These are phyloP conservation scores for Ceraclea dissimilis DNA, from an alignment of 2,888 invertebrate species.

Conservation along the genomic window DNA sequence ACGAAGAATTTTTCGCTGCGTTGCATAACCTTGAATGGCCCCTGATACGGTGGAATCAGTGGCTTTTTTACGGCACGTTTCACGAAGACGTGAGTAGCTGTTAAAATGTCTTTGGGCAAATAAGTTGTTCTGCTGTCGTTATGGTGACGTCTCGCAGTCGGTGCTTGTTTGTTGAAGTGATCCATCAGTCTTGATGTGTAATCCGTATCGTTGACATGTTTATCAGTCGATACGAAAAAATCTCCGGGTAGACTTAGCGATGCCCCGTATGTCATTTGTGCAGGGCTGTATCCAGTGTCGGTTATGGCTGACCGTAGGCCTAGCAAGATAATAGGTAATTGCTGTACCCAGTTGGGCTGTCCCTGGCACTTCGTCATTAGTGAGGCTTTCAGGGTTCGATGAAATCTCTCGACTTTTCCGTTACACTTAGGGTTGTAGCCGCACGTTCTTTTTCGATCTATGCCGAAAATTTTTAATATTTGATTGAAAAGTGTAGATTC, in stretches of 20 bases:
- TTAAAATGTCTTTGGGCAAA: background rate
- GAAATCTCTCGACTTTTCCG: slow-evolving; percentile 25
- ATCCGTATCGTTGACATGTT: background rate
- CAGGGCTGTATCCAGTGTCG: slow-evolving; percentile 26
- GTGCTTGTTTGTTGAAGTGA: background rate
- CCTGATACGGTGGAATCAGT: too few relatives aligned
- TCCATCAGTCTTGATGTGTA: background rate
- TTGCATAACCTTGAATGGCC: too few relatives aligned
- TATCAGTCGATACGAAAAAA: slow-evolving; percentile 19
- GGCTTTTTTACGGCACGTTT: background rate
- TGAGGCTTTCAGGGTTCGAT: slow-evolving; percentile 26
- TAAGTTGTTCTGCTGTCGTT: background rate
- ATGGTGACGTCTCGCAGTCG: background rate
- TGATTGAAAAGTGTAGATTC: slow-evolving; percentile 21
- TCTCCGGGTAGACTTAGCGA: slow-evolving; percentile 28
- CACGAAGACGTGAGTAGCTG: background rate
- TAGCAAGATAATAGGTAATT: slow-evolving; percentile 29
- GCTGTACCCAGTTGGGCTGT: slow-evolving; percentile 20
- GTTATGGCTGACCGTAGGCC: slow-evolving; percentile 28
- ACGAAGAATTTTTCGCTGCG: too few relatives aligned
- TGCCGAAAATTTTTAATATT: slow-evolving; percentile 21
- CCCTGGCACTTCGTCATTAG: slow-evolving; percentile 17
- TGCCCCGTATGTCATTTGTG: slow-evolving; percentile 27
- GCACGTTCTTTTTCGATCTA: slow-evolving; percentile 22
- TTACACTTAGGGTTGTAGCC: slow-evolving; percentile 26